These are phyloP conservation scores for Atherinomorus stipes DNA, from an alignment of 2,113 vertebrate genomes.

Conservation along the genomic window DNA sequence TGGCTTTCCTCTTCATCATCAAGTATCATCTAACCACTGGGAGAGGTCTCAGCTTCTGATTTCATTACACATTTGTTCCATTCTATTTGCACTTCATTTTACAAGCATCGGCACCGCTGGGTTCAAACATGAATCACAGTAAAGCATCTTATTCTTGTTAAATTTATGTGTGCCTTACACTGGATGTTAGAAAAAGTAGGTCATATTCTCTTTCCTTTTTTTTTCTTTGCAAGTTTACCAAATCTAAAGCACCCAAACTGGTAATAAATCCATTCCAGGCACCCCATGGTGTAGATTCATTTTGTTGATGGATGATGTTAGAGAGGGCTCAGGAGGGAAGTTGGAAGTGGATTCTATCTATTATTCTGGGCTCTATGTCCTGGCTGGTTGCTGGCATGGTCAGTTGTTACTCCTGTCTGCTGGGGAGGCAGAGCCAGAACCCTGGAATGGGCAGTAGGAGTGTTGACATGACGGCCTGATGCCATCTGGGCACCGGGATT, in stretches of 20 bases:
- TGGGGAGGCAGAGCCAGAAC: constrained; percentile 67
- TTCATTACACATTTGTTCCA: constrained; percentile 58
- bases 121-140: constrained; percentile 21
- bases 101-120: constrained; percentile 7
- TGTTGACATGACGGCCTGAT: constrained; percentile 75
- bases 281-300: constrained; percentile 64
- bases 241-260: constrained; percentile 49
- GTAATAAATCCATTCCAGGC: constrained; percentile 54
- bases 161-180: constrained; percentile 22
- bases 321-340: constrained; percentile 64
- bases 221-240: constrained; percentile 53
- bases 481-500: constrained; percentile 81
- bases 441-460: constrained; percentile 62
- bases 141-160: constrained; percentile 41
- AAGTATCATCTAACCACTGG: constrained; percentile 49
- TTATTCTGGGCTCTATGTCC: constrained; percentile 70
- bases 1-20: constrained; percentile 50
- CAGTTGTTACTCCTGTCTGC: constrained; percentile 57
- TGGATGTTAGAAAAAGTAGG: background rate
- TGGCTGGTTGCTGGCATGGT: constrained; percentile 79
- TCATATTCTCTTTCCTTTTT: constrained; percentile 46
- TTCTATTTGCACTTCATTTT: constrained; percentile 50
- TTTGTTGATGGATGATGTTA: constrained; percentile 73
- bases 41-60: constrained; percentile 41
- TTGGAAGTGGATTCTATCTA: constrained; percentile 69